These are phyloP conservation scores for Aix galericulata DNA, from an alignment of 2,113 vertebrate genomes.

Conservation along the genomic window DNA sequence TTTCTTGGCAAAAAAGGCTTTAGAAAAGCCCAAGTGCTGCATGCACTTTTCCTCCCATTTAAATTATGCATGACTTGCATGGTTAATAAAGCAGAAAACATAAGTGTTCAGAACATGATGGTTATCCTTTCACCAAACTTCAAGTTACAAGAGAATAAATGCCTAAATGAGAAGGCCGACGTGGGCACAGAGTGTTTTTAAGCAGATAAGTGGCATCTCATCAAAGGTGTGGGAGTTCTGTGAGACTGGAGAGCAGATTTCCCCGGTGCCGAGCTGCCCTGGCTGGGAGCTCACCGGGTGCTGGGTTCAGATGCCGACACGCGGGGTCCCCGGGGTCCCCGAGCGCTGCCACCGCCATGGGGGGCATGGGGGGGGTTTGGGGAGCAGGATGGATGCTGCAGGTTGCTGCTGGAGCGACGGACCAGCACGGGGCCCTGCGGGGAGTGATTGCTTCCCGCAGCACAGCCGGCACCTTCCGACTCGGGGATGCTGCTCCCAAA, in stretches of 20 bases:
- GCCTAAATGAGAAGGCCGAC: accelerated
- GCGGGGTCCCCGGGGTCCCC: accelerated
- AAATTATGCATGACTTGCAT: neutral
- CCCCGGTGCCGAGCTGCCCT: accelerated
- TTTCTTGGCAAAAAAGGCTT: neutral
- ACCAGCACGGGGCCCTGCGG: accelerated
- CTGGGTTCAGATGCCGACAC: accelerated
- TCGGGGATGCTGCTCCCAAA: neutral
- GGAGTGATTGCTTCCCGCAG: accelerated
- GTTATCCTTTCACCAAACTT: neutral
- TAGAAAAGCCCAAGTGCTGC: neutral
- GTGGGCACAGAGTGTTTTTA: neutral
- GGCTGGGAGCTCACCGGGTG: accelerated
- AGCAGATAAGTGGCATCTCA: neutral
- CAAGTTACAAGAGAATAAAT: neutral
- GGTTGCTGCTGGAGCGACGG: neutral
- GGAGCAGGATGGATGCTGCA: neutral
- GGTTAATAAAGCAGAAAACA: slow-evolving; percentile 7
- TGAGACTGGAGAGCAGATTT: neutral
- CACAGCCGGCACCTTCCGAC: neutral
- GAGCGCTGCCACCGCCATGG: accelerated
- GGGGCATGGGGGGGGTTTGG: neutral
- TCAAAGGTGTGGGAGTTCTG: neutral
- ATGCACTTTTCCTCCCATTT: neutral
- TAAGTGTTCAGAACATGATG: neutral